Evolutionary conservation across 2,888 invertebrate species (phyloP).

Genomic region (Didymodactylos carnosus): DNA sequence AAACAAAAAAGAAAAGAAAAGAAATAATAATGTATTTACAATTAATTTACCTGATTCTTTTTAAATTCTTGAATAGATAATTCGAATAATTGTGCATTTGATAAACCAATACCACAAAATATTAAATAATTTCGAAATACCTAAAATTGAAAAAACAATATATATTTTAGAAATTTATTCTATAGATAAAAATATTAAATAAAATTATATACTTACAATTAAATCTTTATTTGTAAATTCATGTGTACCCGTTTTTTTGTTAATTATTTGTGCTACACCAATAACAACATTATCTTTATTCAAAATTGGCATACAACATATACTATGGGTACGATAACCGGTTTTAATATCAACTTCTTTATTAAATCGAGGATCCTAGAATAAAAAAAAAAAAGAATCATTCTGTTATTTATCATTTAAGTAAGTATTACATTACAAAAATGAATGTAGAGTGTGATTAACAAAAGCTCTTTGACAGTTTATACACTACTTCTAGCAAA

Average conservation of each 20-base stretch:
- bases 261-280: constrained; percentile 41
- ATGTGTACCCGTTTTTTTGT: constrained; percentile 34
- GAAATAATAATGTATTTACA: not conserved
- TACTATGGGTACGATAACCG: constrained; percentile 47
- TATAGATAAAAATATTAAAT: not conserved
- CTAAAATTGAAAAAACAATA: constrained; percentile 24
- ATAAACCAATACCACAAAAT: constrained; percentile 40
- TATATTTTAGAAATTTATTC: not conserved
- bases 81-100: constrained; percentile 40
- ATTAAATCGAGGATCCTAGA: constrained; percentile 52
- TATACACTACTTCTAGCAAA: too few relatives aligned
- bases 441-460: too few relatives aligned
- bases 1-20: not conserved
- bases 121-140: constrained; percentile 39
- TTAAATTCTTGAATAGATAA: constrained; percentile 39
- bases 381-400: constrained; percentile 33
- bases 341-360: constrained; percentile 39
- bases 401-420: too few relatives aligned
- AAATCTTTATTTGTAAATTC: not conserved
- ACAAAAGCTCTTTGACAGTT: too few relatives aligned
- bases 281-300: constrained; percentile 26
- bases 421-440: not conserved
- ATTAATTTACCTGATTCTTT: constrained; percentile 24
- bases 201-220: too few relatives aligned
- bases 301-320: constrained; percentile 70